Percentiles rank a stretch among this genome's conserved stretches.
Conservation (phyloP, 2,113 vertebrate species). For the Nothocercus nigrocapillus region DNA sequence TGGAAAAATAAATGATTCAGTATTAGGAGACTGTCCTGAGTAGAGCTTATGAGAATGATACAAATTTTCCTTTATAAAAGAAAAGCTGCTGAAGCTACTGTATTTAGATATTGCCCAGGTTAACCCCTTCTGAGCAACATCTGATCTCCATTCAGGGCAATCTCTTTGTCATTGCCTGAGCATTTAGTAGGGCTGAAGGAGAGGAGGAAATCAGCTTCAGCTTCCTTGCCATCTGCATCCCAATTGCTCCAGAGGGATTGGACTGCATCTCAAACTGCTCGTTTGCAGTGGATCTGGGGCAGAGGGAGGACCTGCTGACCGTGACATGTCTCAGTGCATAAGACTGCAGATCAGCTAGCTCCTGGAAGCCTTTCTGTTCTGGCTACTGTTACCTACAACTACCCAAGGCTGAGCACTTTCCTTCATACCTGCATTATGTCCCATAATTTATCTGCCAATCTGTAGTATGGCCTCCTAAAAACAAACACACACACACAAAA, state of each 20-base stretch:
- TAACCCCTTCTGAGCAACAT: neutral
- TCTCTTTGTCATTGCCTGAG: neutral
- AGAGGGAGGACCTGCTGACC: neutral
- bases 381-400: neutral
- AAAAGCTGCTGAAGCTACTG: neutral
- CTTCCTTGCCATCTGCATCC: slow-evolving; percentile 5
- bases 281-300: neutral
- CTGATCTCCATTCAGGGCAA: neutral
- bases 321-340: neutral
- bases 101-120: neutral
- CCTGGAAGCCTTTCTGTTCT: neutral
- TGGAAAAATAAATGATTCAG: neutral
- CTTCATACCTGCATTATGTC: neutral
- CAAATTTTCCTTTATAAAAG: neutral
- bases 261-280: slow-evolving; percentile 3
- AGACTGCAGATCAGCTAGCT: neutral
- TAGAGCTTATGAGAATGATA: neutral
- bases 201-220: slow-evolving; percentile 18
- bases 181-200: neutral
- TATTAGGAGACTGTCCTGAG: neutral
- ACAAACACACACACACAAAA: too few species aligned
- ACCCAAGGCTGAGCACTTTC: neutral
- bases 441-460: neutral
- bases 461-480: neutral
- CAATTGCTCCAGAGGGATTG: slow-evolving; percentile 14